Base-by-base conservation (phyloP, 2,113 vertebrate species). In the Verasper variegatus region DNA sequence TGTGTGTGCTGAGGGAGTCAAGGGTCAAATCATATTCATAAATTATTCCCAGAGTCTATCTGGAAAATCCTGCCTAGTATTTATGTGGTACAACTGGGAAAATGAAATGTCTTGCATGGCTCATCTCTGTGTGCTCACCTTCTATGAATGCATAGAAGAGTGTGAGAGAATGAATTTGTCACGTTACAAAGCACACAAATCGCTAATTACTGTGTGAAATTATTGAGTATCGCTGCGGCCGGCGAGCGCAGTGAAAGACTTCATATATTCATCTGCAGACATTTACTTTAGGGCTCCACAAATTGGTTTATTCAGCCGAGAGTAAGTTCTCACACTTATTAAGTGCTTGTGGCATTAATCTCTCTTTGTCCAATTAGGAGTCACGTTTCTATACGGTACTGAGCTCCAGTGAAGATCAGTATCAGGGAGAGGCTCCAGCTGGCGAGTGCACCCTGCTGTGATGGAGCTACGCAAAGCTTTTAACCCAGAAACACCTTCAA, bases 21-120 rank as follows among this genome's bases (percentile, higher is more conserved):
- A 74, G 76, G 88, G 75, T 78, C 55, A 88, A 91, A 90, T 86
- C 45, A 27, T 79, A 79, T 89, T 82, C 73, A 86, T 89, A 79
- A 90, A 83, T 71, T 57, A 55, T 74, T 71, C 61, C 69, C 59
- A 45, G 70, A 65, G 35, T 63, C 70, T 35, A 82, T 78, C 45
- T 68, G 21, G 9, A 24, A 56, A 73, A 89, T 84, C 84, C 73
- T 27, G 49, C 65, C 73, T 61, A 24, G 63, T 84, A 76, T 78
- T 84, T 79, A 74, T 74, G 52, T 52, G 63, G 57, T 61, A 56
- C 68, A 78, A 84, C 54, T 71, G 72, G 15, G 71, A 68, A 58
- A 67, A 74, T 75, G 66, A 81, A 78, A 84, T 54, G 42, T 61
- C 52, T 27, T 14, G 56, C 69, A 40, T n/a, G 27, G 62, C 59